Conservation (phyloP, 2,888 invertebrate species). For the Calliopum simillimum region DNA sequence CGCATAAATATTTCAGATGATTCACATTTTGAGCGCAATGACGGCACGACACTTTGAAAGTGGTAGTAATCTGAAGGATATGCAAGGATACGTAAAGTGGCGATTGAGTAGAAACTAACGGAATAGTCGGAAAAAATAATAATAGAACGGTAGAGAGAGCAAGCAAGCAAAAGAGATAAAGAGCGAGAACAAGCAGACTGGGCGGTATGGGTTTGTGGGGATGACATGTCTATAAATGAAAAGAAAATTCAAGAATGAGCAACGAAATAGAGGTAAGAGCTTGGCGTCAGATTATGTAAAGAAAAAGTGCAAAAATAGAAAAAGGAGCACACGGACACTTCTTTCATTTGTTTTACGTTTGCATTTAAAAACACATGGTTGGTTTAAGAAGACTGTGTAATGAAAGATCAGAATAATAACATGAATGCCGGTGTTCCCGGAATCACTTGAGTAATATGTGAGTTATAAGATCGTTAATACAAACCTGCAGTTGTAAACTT, state of each 20-base stretch:
- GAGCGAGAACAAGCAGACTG: too few species aligned
- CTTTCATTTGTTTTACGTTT: too few species aligned
- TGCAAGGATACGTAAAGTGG: conserved; percentile 12
- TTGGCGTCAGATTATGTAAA: conserved; percentile 24
- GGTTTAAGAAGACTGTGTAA: not conserved
- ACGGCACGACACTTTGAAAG: not conserved
- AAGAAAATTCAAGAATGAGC: not conserved
- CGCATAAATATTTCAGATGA: conserved; percentile 46
- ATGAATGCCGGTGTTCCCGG: too few species aligned
- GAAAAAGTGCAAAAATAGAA: not conserved
- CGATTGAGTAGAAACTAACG: not conserved
- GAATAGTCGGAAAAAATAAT: too few species aligned
- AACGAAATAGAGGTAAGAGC: not conserved
- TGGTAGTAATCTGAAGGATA: conserved; percentile 10
- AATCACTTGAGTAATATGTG: too few species aligned
- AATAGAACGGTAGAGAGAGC: too few species aligned
- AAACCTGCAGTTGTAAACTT: too few species aligned
- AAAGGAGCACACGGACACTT: not conserved
- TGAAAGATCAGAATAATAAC: too few species aligned
- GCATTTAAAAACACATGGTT: conserved; percentile 7
- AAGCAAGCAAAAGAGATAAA: too few species aligned
- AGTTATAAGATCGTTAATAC: too few species aligned
- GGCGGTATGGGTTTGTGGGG: too few species aligned
- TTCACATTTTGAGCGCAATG: conserved; percentile 30
- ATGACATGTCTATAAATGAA: not conserved